A percentile compares a stretch with the other conserved stretches of the same genome.
phyloP scores from a whole-genome alignment of 2,797 vertebrate species.

The Poeciliopsis paucimaculata region DNA sequence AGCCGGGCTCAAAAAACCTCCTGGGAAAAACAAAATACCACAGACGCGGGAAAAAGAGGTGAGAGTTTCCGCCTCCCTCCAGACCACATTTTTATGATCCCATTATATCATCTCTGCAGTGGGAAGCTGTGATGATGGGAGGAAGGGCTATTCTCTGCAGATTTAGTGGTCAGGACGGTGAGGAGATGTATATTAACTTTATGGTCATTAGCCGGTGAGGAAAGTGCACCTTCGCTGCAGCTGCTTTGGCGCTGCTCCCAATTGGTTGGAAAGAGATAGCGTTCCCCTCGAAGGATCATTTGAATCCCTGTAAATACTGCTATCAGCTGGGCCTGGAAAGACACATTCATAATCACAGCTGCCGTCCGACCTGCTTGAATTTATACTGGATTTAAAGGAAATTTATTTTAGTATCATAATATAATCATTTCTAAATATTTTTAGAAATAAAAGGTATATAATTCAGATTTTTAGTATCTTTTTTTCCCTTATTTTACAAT shows the following conservation, averaged over 20 bases:
- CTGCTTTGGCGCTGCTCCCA: slow-evolving; percentile 62
- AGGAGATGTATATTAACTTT: slow-evolving; percentile 66
- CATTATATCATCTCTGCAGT: slow-evolving; percentile 58
- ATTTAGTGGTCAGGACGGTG: slow-evolving; percentile 45
- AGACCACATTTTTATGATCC: slow-evolving; percentile 60
- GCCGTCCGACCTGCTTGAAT: background rate
- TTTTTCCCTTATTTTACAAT: background rate
- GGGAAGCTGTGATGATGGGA: slow-evolving; percentile 42
- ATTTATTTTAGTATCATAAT: background rate
- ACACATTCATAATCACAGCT: slow-evolving; percentile 38
- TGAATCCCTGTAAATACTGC: slow-evolving; percentile 54
- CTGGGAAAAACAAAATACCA: slow-evolving; percentile 66
- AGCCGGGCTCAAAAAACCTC: slow-evolving; percentile 38
- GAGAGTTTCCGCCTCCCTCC: slow-evolving; percentile 36
- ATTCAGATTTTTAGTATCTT: background rate
- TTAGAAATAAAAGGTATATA: background rate
- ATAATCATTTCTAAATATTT: background rate
- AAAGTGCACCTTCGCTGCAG: slow-evolving; percentile 57
- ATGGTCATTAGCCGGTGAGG: slow-evolving; percentile 65
- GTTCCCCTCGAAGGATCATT: slow-evolving; percentile 49
- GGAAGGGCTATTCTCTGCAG: slow-evolving; percentile 28
- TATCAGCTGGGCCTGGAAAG: slow-evolving; percentile 38
- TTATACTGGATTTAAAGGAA: background rate
- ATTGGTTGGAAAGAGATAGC: slow-evolving; percentile 65
- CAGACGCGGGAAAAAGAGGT: slow-evolving; percentile 39